Evolutionary conservation across 1,140 invertebrate genomes (phyloP).

Genomic region (Eueides isabella): DNA sequence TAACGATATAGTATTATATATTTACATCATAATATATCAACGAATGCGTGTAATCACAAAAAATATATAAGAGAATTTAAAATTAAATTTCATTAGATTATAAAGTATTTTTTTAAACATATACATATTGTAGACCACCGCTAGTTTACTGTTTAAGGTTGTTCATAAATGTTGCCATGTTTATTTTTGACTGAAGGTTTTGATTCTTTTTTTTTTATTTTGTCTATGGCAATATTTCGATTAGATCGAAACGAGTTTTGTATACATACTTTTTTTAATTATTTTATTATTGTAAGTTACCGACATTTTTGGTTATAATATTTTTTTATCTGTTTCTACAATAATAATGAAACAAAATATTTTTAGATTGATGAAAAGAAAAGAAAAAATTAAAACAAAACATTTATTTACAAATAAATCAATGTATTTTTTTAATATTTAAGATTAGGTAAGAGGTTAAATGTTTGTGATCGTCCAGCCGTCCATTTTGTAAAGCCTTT

Average conservation of each 20-base stretch:
- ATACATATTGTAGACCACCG: not conserved
- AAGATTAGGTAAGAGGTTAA: slow-evolving; percentile 19
- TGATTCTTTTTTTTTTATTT: not conserved
- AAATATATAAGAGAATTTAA: too few species aligned
- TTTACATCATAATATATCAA: too few species aligned
- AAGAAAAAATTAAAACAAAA: not conserved
- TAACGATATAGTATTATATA: too few species aligned
- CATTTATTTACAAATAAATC: not conserved
- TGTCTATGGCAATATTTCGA: not conserved
- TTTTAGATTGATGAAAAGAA: not conserved
- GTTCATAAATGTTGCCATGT: slow-evolving; percentile 10
- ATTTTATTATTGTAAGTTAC: slow-evolving; percentile 20
- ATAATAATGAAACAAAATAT: not conserved
- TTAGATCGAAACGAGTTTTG: not conserved
- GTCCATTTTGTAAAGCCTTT: slow-evolving; percentile 35
- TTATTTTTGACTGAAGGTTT: slow-evolving; percentile 2
- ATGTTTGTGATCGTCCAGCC: slow-evolving; percentile 43
- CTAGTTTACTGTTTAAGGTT: not conserved
- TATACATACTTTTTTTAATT: not conserved
- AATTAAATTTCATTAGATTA: too few species aligned
- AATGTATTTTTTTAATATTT: not conserved
- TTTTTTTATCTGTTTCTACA: not conserved
- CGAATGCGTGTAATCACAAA: too few species aligned
- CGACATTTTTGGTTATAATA: slow-evolving; percentile 9
- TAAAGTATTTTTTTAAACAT: not conserved